Base-by-base conservation (phyloP, 2,888 invertebrate genomes). In the Plebejus melissa region DNA sequence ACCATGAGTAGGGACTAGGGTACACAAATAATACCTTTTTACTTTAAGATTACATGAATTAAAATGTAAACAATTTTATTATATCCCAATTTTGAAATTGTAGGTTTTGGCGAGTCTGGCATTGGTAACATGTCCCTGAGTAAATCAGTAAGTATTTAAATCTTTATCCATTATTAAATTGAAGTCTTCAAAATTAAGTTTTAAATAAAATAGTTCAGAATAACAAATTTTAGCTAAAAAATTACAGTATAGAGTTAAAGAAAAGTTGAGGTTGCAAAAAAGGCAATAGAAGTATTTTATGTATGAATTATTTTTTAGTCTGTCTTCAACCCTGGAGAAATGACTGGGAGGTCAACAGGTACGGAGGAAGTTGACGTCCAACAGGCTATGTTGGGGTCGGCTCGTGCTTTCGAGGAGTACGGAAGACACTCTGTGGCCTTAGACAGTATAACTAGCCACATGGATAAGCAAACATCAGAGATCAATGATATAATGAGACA, bases 331-430 rank as follows among this genome's bases (percentile, higher is more conserved):
- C 90, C 92, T 75, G 89, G 90, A 13, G 93, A 93, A 81, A 87
- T 93, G 86, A 91, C 91, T 7, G 93, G 93, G 0, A 83, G 93
- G 74, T 93, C 93, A 0, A 93, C 93, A 32, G 91, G 86, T 1
- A 82, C 91, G 6, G 87, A 88, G 7, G 88, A 88, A 16, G 77
- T 82, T 2, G 76, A 80, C 22, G 80, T 9, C 28, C 74, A 74
- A 69, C 76, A 46, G 2, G 46, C 71, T 4, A 46, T 50, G 50
- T 50, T 72, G 50, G 77, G 74, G 32, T 32, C 78, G 16, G 65
- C 75, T 16, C 75, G 79, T 76, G 77, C 76, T 9, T 82, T 80
- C 78, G 83, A 83, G 32, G 82, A 83, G 4, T 82, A 82, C 79
- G 86, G 87, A 1, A 84, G 88, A 1, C 87, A 89, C 75, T 90